phyloP scores from a whole-genome alignment of 1,140 invertebrate genomes.

The Drosophila sturtevanti region DNA sequence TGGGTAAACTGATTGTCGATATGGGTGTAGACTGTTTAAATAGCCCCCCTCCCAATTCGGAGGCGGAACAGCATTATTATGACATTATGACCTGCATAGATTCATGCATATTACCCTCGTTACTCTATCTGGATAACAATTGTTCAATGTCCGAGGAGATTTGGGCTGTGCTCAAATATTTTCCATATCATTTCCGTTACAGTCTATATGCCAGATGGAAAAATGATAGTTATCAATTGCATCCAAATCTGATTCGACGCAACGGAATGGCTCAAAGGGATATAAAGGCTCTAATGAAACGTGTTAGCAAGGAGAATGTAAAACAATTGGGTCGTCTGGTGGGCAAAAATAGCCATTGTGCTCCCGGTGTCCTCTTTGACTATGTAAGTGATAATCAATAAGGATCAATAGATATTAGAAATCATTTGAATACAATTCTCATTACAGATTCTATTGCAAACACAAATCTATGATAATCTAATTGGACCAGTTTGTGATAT shows the following conservation, averaged over 20 bases:
- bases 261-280: conserved; percentile 94
- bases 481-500: conserved; percentile 98
- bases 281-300: conserved; percentile 98
- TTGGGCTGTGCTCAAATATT: conserved; percentile 95
- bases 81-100: conserved; percentile 94
- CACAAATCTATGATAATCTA: conserved; percentile 98
- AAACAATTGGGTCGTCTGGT: conserved; percentile 97
- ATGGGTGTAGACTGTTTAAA: conserved; percentile 76
- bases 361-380: conserved; percentile 97
- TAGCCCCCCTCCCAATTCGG: conserved; percentile 58
- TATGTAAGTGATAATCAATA: conserved; percentile 87
- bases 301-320: conserved; percentile 99
- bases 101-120: conserved; percentile 92
- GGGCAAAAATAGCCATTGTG: conserved; percentile 98
- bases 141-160: conserved; percentile 98
- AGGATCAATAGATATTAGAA: too few species aligned
- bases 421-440: neutral
- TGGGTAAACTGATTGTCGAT: conserved; percentile 69
- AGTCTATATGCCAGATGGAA: conserved; percentile 97
- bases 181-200: conserved; percentile 96
- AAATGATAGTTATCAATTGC: conserved; percentile 91
- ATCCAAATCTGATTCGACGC: conserved; percentile 92
- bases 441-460: conserved; percentile 90
- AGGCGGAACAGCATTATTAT: conserved; percentile 77
- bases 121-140: conserved; percentile 96